These are phyloP conservation scores for Drosophila sproati DNA, from an alignment of 1,140 invertebrate species.

Conservation along the genomic window DNA sequence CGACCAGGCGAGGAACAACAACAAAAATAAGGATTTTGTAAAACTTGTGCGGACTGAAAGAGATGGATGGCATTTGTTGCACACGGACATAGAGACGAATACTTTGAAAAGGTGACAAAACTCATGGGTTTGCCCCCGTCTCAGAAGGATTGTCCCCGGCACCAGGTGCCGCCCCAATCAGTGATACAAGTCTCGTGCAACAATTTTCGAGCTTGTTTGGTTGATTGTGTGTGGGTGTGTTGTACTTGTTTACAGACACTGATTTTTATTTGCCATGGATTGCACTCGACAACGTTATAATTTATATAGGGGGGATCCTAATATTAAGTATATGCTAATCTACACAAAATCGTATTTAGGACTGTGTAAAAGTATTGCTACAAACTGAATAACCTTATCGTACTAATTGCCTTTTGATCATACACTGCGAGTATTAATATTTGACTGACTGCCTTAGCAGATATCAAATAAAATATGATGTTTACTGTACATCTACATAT, in stretches of 20 bases:
- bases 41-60: not conserved
- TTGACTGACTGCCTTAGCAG: not conserved
- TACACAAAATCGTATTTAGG: not conserved
- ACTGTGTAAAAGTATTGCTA: not conserved
- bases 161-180: constrained; percentile 33
- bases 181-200: constrained; percentile 69
- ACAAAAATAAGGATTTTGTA: not conserved
- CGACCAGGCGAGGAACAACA: constrained; percentile 15
- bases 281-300: not conserved
- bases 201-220: constrained; percentile 58
- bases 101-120: constrained; percentile 54
- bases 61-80: constrained; percentile 57
- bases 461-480: not conserved
- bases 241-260: not conserved
- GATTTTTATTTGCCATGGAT: not conserved
- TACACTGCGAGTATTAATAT: not conserved
- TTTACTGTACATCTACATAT: too few species aligned
- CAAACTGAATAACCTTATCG: constrained; percentile 8
- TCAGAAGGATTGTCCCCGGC: not conserved
- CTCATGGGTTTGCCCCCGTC: constrained; percentile 34
- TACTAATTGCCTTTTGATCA: not conserved
- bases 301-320: not conserved
- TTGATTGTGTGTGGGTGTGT: constrained; percentile 29
- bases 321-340: constrained; percentile 5
- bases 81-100: constrained; percentile 37